Evolutionary conservation across 2,888 invertebrate genomes (phyloP), one percentile per base, ranked within the genome.

Genomic region (Dicranocentrus wangi): DNA sequence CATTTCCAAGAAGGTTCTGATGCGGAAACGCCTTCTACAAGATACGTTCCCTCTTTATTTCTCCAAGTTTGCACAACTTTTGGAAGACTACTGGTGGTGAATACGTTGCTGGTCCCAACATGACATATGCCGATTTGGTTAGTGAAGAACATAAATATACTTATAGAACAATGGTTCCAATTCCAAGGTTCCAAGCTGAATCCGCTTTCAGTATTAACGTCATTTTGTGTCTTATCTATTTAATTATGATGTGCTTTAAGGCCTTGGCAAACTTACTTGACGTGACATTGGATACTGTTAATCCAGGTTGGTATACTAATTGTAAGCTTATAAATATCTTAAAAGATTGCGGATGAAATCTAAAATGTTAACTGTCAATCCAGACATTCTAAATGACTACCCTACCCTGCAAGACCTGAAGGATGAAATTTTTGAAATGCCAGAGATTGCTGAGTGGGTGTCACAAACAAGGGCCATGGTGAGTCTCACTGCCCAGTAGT

Each of bases 41-140:
- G 17, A 58, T 2, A 21, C 58, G 15, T 61, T 82, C 13, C 82
- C 82, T 2, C 19, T 19, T 0, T 78, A 82, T 27, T 69, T 82
- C 17, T 7, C 17, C n/a, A n/a, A n/a, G n/a, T n/a, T n/a, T n/a
- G n/a, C n/a, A n/a, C n/a, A n/a, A n/a, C n/a, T n/a, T n/a, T n/a
- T n/a, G n/a, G n/a, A n/a, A n/a, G n/a, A n/a, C n/a, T n/a, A n/a
- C n/a, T n/a, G n/a, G n/a, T n/a, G 7, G 72, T 3, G 19, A 39
- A 15, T 82, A 55, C 42, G 3, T 78, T 10, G 53, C 77, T 13
- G 82, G 82, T 5, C 28, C 47, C 2, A 66, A 39, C 1, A 8
- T 78, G 1, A 82, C 78, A n/a, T 82, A 78, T 25, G 82, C 72
- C 2, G 77, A 82, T 28, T n/a, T n/a, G n/a, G n/a, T n/a, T n/a